Conservation (phyloP, 2,797 vertebrate genomes). For the Diplodus sargus region DNA sequence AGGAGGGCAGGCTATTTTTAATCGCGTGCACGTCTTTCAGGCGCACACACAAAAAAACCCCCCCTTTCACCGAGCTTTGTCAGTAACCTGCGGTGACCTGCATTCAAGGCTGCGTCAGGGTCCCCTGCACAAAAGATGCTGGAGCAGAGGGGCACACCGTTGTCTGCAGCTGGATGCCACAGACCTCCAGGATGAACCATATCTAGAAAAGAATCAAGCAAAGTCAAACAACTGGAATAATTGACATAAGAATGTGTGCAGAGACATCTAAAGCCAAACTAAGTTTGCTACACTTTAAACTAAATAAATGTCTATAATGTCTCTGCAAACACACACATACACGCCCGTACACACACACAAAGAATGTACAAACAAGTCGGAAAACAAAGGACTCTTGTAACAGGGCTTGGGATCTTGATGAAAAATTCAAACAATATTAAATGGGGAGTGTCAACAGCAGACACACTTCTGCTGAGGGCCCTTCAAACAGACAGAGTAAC, state of each 20-base stretch:
- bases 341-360: conserved; percentile 66
- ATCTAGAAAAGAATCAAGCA: conserved; percentile 40
- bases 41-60: conserved; percentile 51
- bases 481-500: conserved; percentile 96
- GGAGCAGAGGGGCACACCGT: conserved; percentile 54
- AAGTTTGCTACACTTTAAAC: conserved; percentile 57
- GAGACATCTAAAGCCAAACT: conserved; percentile 26
- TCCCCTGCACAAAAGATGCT: conserved; percentile 82
- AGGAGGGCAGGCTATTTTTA: conserved; percentile 86
- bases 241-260: conserved; percentile 50
- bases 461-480: conserved; percentile 94
- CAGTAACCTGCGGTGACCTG: conserved; percentile 88
- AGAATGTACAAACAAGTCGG: conserved; percentile 87
- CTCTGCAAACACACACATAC: conserved; percentile 71
- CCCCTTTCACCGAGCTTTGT: conserved; percentile 82
- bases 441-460: conserved; percentile 93
- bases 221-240: conserved; percentile 67
- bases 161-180: conserved; percentile 71
- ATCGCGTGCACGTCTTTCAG: conserved; percentile 84
- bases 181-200: conserved; percentile 51
- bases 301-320: conserved; percentile 61
- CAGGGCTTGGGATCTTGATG: conserved; percentile 87
- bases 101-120: conserved; percentile 83
- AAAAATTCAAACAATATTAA: conserved; percentile 99
- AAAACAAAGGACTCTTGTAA: conserved; percentile 87